Evolutionary conservation across 1,140 invertebrate species (phyloP).

Genomic region (Bathynomus jamesi): DNA sequence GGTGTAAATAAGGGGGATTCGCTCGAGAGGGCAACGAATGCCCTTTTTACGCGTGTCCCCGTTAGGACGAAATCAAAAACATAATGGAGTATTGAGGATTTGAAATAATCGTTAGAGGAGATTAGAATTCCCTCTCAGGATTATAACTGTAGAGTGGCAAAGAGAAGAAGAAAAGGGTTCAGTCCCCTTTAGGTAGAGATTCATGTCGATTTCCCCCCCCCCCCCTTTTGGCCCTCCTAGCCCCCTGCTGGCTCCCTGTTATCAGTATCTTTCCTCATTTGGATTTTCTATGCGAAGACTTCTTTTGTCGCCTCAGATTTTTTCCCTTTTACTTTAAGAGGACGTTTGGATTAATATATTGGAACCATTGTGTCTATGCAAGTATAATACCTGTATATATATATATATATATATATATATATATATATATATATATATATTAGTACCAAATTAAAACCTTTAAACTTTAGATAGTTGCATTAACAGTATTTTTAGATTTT

Average conservation of each 20-base stretch:
- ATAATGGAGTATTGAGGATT: slow-evolving; percentile 1
- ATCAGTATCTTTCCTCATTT: not conserved
- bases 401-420: not conserved
- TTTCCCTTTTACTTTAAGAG: not conserved
- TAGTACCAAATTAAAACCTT: not conserved
- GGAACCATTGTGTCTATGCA: not conserved
- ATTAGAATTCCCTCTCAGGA: not conserved
- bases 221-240: not conserved
- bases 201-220: not conserved
- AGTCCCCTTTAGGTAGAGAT: not conserved
- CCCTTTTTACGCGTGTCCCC: not conserved
- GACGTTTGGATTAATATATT: not conserved
- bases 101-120: not conserved
- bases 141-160: not conserved
- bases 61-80: not conserved
- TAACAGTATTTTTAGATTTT: too few species aligned
- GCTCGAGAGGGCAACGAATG: not conserved
- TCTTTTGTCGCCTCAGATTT: not conserved
- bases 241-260: not conserved
- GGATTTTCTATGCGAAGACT: not conserved
- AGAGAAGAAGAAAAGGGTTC: not conserved
- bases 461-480: too few species aligned
- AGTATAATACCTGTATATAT: not conserved
- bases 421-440: not conserved
- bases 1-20: not conserved